Evolutionary conservation across 2,797 vertebrate species (phyloP).

Genomic region (Bovichtus diacanthus): DNA sequence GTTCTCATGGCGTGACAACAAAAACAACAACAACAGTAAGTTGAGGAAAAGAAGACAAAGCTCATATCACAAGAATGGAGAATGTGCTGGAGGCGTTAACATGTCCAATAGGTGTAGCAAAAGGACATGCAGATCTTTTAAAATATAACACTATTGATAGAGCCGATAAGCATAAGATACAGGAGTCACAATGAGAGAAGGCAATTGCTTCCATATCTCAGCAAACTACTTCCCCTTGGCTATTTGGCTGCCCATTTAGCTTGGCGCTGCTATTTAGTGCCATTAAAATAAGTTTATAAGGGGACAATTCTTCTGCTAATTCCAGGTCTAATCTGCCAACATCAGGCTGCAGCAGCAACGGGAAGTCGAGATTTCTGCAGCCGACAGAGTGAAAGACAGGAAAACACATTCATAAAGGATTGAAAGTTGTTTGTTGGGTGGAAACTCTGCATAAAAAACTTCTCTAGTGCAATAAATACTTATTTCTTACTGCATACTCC

Average conservation of each 20-base stretch:
- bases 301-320: slow-evolving; percentile 50
- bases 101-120: slow-evolving; percentile 34
- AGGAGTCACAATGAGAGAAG: slow-evolving; percentile 42
- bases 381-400: slow-evolving; percentile 6
- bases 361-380: slow-evolving; percentile 38
- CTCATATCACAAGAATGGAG: slow-evolving; percentile 56
- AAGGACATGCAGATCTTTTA: slow-evolving; percentile 36
- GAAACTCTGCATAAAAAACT: background rate
- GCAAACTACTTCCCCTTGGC: slow-evolving; percentile 73
- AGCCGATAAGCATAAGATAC: slow-evolving; percentile 42
- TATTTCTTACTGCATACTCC: background rate
- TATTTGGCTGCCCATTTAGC: slow-evolving; percentile 59
- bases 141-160: slow-evolving; percentile 30
- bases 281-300: slow-evolving; percentile 61
- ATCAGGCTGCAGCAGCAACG: slow-evolving; percentile 35
- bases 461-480: background rate
- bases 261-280: slow-evolving; percentile 56
- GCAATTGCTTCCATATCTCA: slow-evolving; percentile 66
- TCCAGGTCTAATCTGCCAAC: slow-evolving; percentile 50
- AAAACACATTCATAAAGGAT: slow-evolving; percentile 15
- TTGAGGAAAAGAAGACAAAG: slow-evolving; percentile 45
- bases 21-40: slow-evolving; percentile 29
- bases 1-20: slow-evolving; percentile 30
- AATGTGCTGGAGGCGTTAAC: slow-evolving; percentile 57
- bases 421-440: background rate